These are phyloP conservation scores for Chironomus tepperi DNA, from an alignment of 1,140 invertebrate species.

Conservation along the genomic window DNA sequence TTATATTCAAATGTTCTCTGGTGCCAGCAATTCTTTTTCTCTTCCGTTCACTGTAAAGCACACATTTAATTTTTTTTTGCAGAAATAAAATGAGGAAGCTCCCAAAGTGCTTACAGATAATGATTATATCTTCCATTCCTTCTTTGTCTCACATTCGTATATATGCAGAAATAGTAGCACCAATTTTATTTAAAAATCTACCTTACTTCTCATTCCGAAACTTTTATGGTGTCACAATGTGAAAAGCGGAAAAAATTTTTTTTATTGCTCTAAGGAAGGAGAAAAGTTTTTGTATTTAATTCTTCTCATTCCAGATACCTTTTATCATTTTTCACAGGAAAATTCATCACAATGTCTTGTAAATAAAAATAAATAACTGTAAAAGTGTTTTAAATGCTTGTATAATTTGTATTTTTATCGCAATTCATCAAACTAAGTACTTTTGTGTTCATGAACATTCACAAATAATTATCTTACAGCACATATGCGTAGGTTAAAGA, in stretches of 20 bases:
- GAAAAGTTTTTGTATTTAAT: background rate
- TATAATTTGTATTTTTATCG: background rate
- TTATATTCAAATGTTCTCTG: background rate
- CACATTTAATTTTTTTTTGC: constrained; percentile 2
- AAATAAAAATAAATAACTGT: constrained; percentile 3
- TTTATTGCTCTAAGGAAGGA: constrained; percentile 2
- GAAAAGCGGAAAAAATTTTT: background rate
- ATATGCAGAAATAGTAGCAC: too few relatives aligned
- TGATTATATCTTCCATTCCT: background rate
- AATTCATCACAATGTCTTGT: background rate
- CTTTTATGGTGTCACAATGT: background rate
- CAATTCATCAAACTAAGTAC: background rate
- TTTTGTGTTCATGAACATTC: too few relatives aligned
- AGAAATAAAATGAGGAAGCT: background rate
- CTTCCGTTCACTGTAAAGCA: background rate
- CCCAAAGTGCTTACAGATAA: constrained; percentile 6
- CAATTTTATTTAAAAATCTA: too few relatives aligned
- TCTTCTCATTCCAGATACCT: background rate
- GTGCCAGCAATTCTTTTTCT: background rate
- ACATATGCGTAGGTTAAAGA: too few relatives aligned
- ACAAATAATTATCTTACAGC: too few relatives aligned
- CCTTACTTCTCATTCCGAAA: background rate
- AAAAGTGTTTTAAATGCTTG: background rate
- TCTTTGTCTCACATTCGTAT: background rate
- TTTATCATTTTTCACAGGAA: background rate